A percentile compares a stretch with the other conserved stretches of the same genome.
Conservation (phyloP, 2,113 vertebrate species). For the Henicopernis longicauda region DNA sequence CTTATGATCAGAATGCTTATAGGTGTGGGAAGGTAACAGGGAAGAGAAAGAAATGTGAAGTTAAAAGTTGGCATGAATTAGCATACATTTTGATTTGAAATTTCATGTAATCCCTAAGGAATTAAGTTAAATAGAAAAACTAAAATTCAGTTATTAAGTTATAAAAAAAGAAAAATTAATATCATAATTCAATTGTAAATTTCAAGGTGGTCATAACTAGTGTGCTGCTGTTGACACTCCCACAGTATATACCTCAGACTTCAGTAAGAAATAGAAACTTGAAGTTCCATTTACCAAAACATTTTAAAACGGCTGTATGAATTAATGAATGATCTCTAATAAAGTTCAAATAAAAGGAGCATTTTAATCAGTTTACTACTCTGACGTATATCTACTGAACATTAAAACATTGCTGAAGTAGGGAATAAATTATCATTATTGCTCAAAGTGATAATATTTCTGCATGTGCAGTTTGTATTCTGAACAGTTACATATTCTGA, state of each 20-base stretch:
- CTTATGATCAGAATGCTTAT: neutral
- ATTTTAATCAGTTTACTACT: neutral
- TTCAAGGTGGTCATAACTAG: neutral
- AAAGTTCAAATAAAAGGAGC: neutral
- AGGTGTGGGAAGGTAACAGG: fast-evolving
- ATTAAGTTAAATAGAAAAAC: neutral
- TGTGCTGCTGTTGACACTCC: neutral
- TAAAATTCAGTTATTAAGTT: neutral
- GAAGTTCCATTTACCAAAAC: neutral
- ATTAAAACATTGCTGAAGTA: neutral
- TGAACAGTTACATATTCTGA: neutral
- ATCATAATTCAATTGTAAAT: neutral
- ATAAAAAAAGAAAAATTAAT: neutral
- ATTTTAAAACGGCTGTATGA: neutral
- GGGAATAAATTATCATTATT: neutral
- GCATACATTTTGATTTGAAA: neutral
- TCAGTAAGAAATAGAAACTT: neutral
- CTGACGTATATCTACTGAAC: neutral
- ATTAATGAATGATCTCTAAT: neutral
- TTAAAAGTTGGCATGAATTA: neutral
- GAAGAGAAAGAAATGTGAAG: neutral
- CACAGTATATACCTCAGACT: neutral
- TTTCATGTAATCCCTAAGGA: neutral
- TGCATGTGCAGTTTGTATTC: neutral
- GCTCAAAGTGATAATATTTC: neutral